Evolutionary conservation across 2,888 invertebrate species (phyloP).

Genomic region (Lycocerus yunnanus): DNA sequence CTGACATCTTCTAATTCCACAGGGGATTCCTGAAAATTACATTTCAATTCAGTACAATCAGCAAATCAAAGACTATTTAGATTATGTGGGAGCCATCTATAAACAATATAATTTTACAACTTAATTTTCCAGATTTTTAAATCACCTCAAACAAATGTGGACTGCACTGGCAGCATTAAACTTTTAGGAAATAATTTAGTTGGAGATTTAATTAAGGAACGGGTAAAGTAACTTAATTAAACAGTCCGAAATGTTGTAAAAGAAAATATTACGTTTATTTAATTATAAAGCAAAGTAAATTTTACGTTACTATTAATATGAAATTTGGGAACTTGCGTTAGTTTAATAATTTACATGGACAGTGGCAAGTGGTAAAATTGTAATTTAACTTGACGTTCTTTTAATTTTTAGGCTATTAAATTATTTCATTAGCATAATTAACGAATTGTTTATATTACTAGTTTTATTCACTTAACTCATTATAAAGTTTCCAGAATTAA

Average conservation of each 20-base stretch:
- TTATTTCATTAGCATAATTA: background rate
- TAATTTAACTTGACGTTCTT: background rate
- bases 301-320: background rate
- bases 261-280: background rate
- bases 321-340: background rate
- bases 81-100: too few relatives aligned
- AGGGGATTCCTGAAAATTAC: constrained; percentile 36
- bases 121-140: background rate
- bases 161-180: background rate
- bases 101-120: background rate
- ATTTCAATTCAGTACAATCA: background rate
- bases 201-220: background rate
- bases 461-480: background rate
- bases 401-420: background rate
- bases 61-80: too few relatives aligned
- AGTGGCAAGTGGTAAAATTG: background rate
- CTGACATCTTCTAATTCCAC: constrained; percentile 57
- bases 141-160: background rate
- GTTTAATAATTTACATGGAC: background rate
- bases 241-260: background rate
- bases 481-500: background rate
- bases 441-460: background rate
- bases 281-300: background rate
- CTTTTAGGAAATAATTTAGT: background rate
- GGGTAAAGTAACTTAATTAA: background rate